Percentiles rank a stretch among this genome's conserved stretches.
Evolutionary conservation across 30 jellyfish, hydroid and myxozoan species (phyloP).

Genomic region (Hydra vulgaris): DNA sequence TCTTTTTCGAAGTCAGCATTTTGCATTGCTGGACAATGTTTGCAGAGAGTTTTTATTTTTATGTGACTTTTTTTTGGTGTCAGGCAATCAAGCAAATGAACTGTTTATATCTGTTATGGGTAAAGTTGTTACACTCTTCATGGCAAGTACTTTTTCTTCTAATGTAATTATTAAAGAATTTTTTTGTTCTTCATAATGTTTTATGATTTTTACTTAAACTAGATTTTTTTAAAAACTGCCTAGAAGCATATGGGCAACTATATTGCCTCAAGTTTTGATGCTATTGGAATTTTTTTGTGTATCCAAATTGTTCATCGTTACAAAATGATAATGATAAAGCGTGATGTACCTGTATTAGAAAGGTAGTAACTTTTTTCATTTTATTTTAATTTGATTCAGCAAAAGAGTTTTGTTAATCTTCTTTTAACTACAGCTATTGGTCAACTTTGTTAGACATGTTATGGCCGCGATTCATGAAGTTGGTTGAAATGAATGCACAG

Average conservation of each 20-base stretch:
- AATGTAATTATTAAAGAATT: neutral
- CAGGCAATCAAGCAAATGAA: slow-evolving; percentile 69
- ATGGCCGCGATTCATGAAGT: slow-evolving; percentile 91
- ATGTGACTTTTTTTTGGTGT: slow-evolving; percentile 80
- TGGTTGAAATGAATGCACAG: slow-evolving; percentile 69
- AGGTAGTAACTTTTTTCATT: slow-evolving; percentile 35
- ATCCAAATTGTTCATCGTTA: slow-evolving; percentile 87
- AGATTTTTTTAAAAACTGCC: slow-evolving; percentile 9
- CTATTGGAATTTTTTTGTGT: slow-evolving; percentile 77
- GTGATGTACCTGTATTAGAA: slow-evolving; percentile 92
- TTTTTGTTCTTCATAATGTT: neutral
- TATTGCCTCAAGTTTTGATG: slow-evolving; percentile 71
- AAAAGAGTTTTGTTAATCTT: too few species aligned
- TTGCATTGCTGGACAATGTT: slow-evolving; percentile 81
- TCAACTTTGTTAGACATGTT: slow-evolving; percentile 56
- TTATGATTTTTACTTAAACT: neutral
- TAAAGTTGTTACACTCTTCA: slow-evolving; percentile 77
- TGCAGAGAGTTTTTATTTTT: slow-evolving; percentile 83
- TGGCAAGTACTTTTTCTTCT: slow-evolving; percentile 36
- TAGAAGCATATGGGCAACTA: slow-evolving; percentile 95
- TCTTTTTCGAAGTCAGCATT: slow-evolving; percentile 87
- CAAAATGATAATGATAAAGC: slow-evolving; percentile 75
- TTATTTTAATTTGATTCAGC: neutral
- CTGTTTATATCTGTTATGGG: slow-evolving; percentile 88
- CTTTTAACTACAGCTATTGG: slow-evolving; percentile 54